phyloP scores from a whole-genome alignment of 2,113 vertebrate species.

The Oxygymnocypris stewartii region DNA sequence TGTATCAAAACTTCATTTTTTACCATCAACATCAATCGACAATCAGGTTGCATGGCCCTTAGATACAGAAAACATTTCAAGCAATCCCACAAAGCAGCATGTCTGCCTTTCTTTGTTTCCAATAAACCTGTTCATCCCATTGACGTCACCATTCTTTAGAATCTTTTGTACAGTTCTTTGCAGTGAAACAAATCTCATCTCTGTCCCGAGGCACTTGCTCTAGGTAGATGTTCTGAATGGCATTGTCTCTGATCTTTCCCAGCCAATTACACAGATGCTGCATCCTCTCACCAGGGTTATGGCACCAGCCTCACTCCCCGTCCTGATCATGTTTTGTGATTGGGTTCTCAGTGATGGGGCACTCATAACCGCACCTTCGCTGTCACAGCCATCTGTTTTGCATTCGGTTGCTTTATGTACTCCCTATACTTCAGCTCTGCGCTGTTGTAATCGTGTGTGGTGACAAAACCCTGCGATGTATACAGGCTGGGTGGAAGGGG shows the following conservation, averaged over 20 bases:
- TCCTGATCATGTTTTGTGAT: constrained; percentile 63
- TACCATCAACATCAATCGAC: neutral
- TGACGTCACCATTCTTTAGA: neutral
- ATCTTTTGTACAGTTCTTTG: constrained; percentile 16
- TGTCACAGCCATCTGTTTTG: constrained; percentile 68
- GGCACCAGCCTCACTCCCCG: neutral
- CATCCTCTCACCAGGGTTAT: constrained; percentile 39
- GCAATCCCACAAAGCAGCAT: neutral
- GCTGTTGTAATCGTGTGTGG: constrained; percentile 23
- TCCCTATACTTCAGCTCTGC: constrained; percentile 35
- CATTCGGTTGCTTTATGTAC: neutral
- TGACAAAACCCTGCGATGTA: constrained; percentile 30
- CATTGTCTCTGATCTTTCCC: constrained; percentile 49
- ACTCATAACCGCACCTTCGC: constrained; percentile 67
- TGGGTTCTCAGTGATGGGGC: constrained; percentile 61
- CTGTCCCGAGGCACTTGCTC: constrained; percentile 1
- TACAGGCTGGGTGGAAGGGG: neutral
- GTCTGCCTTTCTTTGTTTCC: constrained; percentile 9
- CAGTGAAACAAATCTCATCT: constrained; percentile 19
- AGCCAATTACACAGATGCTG: constrained; percentile 68
- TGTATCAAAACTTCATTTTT: neutral
- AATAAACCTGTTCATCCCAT: neutral
- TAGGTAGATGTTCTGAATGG: constrained; percentile 22
- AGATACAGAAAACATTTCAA: neutral
- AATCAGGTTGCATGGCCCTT: neutral